Percentiles rank a stretch among this genome's conserved stretches.
phyloP scores from a whole-genome alignment of 2,888 invertebrate species.

The Aspidiotus rigidus region DNA sequence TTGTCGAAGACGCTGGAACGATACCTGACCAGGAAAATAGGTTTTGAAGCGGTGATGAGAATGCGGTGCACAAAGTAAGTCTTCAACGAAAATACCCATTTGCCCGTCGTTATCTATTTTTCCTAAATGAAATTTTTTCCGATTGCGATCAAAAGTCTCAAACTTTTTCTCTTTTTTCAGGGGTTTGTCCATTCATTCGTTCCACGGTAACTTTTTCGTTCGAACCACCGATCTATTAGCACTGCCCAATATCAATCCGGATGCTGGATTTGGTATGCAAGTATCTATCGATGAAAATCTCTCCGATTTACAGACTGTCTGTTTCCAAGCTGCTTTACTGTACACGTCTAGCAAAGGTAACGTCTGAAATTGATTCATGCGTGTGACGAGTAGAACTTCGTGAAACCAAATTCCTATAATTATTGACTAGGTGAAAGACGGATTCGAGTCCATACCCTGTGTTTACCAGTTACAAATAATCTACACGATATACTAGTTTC shows the following conservation, averaged over 20 bases:
- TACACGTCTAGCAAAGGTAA: constrained; percentile 87
- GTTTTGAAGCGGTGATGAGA: constrained; percentile 97
- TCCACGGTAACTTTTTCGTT: constrained; percentile 99
- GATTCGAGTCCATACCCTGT: constrained; percentile 94
- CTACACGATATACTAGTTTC: constrained; percentile 75
- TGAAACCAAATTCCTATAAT: no score
- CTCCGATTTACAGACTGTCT: constrained; percentile 74
- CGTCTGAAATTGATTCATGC: constrained; percentile 1
- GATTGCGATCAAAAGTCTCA: background rate
- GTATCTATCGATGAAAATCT: constrained; percentile 87
- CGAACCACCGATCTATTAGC: constrained; percentile 92
- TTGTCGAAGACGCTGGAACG: constrained; percentile 70
- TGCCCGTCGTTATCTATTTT: background rate
- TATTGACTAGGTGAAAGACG: constrained; percentile 67
- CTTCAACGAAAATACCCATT: background rate
- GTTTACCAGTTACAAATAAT: constrained; percentile 78
- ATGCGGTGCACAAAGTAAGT: constrained; percentile 77
- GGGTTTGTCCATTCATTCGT: constrained; percentile 90
- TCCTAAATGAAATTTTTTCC: background rate
- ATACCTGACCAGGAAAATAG: constrained; percentile 92
- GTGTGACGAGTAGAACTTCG: no score
- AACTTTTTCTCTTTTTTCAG: constrained; percentile 42
- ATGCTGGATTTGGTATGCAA: constrained; percentile 97
- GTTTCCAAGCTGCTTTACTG: constrained; percentile 94
- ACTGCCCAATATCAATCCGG: constrained; percentile 94